These are phyloP conservation scores for Ecdyonurus torrentis DNA, from an alignment of 2,888 invertebrate species.

Conservation along the genomic window DNA sequence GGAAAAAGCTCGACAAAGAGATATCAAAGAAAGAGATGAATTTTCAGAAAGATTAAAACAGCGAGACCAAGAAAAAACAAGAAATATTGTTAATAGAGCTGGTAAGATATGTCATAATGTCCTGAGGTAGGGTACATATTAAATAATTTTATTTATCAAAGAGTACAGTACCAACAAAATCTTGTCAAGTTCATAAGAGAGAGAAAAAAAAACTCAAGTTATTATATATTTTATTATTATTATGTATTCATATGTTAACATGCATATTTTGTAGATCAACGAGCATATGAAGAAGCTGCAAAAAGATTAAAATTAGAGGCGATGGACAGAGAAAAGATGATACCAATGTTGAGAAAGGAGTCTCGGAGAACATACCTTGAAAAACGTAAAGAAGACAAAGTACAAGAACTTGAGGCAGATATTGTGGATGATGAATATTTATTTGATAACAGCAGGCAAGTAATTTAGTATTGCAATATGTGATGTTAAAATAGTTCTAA, in stretches of 20 bases:
- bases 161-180: no score
- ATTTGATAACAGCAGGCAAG: slow-evolving; percentile 75
- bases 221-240: no score
- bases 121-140: no score
- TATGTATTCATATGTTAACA: slow-evolving; percentile 3
- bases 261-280: background rate
- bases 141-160: no score
- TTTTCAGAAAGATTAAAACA: slow-evolving; percentile 76
- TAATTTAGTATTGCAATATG: slow-evolving; percentile 17
- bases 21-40: slow-evolving; percentile 85
- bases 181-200: no score
- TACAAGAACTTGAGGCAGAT: slow-evolving; percentile 86
- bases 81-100: slow-evolving; percentile 47
- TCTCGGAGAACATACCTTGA: slow-evolving; percentile 88
- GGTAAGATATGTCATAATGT: no score
- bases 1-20: slow-evolving; percentile 63
- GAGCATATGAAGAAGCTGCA: slow-evolving; percentile 51
- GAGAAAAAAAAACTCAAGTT: no score
- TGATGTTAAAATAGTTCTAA: background rate
- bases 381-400: slow-evolving; percentile 92
- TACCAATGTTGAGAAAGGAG: slow-evolving; percentile 76
- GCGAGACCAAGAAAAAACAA: slow-evolving; percentile 75
- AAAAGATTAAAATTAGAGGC: slow-evolving; percentile 76
- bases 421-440: slow-evolving; percentile 92
- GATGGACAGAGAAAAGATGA: slow-evolving; percentile 66